Evolutionary conservation across 1,140 invertebrate species (phyloP).

Genomic region (Andrena cerasifolii): DNA sequence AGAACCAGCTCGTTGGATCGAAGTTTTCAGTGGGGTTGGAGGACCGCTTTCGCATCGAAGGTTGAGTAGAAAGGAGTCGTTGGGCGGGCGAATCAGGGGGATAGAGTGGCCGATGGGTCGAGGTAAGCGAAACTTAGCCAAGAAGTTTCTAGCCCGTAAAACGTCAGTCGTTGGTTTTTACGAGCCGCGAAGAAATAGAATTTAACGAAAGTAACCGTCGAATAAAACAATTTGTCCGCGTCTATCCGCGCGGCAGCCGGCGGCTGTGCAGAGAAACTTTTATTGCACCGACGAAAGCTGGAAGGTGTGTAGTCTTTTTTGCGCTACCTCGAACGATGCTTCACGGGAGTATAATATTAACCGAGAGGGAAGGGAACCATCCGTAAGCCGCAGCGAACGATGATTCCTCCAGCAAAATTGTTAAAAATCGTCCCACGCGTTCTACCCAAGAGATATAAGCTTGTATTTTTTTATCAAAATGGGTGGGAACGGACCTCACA

Average conservation of each 20-base stretch:
- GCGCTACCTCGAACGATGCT: neutral
- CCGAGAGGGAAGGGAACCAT: neutral
- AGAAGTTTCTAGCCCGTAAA: neutral
- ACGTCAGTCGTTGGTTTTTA: neutral
- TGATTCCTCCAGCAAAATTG: too few relatives aligned
- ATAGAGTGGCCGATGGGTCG: neutral
- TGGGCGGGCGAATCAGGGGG: neutral
- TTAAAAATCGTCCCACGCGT: too few relatives aligned
- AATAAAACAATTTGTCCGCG: neutral
- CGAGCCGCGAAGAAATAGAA: neutral
- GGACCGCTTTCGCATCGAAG: neutral
- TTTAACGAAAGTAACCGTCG: conserved; percentile 6
- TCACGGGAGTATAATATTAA: neutral
- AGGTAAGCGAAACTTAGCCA: neutral
- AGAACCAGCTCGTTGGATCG: neutral
- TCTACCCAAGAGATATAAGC: too few relatives aligned
- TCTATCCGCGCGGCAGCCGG: neutral
- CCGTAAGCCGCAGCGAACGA: too few relatives aligned
- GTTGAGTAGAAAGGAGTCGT: neutral
- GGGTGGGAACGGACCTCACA: too few relatives aligned
- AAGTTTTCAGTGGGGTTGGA: neutral
- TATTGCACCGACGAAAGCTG: neutral
- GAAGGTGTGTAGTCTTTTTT: neutral
- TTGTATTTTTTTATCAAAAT: too few relatives aligned
- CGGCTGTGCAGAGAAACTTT: neutral